A percentile compares a stretch with the other conserved stretches of the same genome.
Conservation (phyloP, 2,113 vertebrate genomes). For the Girardinichthys multiradiatus region DNA sequence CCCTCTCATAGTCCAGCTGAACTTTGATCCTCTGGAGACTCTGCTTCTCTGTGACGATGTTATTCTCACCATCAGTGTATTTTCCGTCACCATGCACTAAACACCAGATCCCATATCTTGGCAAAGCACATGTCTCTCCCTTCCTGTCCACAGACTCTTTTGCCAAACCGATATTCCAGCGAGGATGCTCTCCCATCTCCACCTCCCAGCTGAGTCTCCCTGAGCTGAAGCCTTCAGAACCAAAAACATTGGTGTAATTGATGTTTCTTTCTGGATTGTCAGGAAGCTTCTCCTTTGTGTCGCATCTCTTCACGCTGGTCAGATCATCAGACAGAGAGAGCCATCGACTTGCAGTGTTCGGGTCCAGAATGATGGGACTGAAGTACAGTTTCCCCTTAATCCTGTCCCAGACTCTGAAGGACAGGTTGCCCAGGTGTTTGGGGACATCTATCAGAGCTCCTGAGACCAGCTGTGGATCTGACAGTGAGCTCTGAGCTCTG, state of each 20-base stretch:
- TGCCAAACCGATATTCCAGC: conserved; percentile 36
- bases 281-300: conserved; percentile 25
- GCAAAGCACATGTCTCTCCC: accelerated
- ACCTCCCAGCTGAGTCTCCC: conserved; percentile 42
- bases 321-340: conserved; percentile 40
- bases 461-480: conserved; percentile 45
- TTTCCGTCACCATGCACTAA: accelerated
- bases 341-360: neutral
- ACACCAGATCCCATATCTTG: conserved; percentile 34
- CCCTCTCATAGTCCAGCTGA: conserved; percentile 38
- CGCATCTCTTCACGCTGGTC: conserved; percentile 9
- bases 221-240: conserved; percentile 28
- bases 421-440: neutral
- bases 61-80: neutral
- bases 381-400: conserved; percentile 23
- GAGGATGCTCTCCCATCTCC: conserved; percentile 39
- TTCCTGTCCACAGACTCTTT: conserved; percentile 51
- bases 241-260: neutral
- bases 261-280: conserved; percentile 47
- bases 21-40: conserved; percentile 47
- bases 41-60: neutral
- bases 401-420: neutral
- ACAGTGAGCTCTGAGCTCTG: conserved; percentile 31
- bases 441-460: conserved; percentile 3
- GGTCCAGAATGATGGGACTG: conserved; percentile 40